Evolutionary conservation across 2,113 vertebrate species (phyloP).

Genomic region (Daphoenositta chrysoptera): DNA sequence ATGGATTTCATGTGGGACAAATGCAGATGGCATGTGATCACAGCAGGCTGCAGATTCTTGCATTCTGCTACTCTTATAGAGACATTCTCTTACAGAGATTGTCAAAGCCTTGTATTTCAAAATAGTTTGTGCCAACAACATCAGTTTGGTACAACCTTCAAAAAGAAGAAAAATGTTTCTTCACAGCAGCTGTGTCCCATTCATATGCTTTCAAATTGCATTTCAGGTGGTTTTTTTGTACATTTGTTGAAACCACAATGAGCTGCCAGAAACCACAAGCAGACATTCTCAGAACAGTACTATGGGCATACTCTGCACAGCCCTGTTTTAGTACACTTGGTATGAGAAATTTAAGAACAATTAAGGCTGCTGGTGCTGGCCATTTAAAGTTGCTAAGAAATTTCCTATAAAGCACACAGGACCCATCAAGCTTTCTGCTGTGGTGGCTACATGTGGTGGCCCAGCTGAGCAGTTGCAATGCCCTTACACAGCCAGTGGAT

Average conservation of each 20-base stretch:
- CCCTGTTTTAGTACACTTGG: neutral
- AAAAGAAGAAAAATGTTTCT: no score
- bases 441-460: neutral
- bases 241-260: neutral
- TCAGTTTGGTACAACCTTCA: neutral
- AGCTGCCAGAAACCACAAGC: neutral
- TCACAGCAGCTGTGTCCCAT: neutral
- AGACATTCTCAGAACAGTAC: neutral
- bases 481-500: neutral
- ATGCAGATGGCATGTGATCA: neutral
- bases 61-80: neutral
- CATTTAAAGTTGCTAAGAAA: neutral
- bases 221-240: neutral
- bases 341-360: neutral
- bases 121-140: neutral
- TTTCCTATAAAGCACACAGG: neutral
- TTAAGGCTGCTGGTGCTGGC: neutral
- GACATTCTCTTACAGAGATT: neutral
- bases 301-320: no score
- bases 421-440: neutral
- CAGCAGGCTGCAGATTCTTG: neutral
- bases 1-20: fast-evolving
- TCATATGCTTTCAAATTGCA: neutral
- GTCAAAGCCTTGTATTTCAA: neutral
- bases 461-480: neutral